phyloP scores from a whole-genome alignment of 2,797 vertebrate genomes.

The Morelia viridis region DNA sequence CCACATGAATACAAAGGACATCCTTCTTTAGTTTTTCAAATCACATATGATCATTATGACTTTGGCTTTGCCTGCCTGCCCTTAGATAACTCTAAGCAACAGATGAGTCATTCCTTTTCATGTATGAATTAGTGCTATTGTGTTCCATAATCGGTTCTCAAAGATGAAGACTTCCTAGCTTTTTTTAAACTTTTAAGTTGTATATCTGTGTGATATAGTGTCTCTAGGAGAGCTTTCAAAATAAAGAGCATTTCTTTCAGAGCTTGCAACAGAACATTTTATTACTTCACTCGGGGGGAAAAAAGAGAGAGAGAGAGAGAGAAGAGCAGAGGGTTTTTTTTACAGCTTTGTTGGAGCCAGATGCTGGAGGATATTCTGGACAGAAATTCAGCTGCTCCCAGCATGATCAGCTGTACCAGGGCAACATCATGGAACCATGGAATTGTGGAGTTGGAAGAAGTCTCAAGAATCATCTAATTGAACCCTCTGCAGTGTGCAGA shows the following conservation, averaged over 20 bases:
- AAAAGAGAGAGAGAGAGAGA: background rate
- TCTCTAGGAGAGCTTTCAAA: conserved; percentile 4
- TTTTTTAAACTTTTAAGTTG: conserved; percentile 34
- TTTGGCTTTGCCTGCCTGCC: conserved; percentile 49
- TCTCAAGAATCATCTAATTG: background rate
- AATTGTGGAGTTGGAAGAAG: background rate
- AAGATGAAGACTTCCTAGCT: conserved; percentile 38
- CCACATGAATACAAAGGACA: conserved; percentile 62
- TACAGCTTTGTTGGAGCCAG: conserved; percentile 2
- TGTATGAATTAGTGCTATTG: conserved; percentile 54
- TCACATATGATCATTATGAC: conserved; percentile 45
- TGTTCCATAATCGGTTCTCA: conserved; percentile 43
- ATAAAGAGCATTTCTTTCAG: background rate
- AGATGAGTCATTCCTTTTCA: conserved; percentile 67
- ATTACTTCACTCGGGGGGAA: conserved; percentile 11
- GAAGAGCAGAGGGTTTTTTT: conserved; percentile 6
- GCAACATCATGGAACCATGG: background rate
- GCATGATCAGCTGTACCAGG: conserved; percentile 20
- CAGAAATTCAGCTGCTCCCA: background rate
- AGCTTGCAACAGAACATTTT: background rate
- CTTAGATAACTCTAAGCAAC: conserved; percentile 54
- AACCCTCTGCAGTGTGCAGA: background rate
- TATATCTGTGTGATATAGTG: background rate
- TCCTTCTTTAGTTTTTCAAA: conserved; percentile 52
- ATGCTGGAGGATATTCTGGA: background rate